Conservation (phyloP, 2,888 invertebrate species). For the Baronia brevicornis region DNA sequence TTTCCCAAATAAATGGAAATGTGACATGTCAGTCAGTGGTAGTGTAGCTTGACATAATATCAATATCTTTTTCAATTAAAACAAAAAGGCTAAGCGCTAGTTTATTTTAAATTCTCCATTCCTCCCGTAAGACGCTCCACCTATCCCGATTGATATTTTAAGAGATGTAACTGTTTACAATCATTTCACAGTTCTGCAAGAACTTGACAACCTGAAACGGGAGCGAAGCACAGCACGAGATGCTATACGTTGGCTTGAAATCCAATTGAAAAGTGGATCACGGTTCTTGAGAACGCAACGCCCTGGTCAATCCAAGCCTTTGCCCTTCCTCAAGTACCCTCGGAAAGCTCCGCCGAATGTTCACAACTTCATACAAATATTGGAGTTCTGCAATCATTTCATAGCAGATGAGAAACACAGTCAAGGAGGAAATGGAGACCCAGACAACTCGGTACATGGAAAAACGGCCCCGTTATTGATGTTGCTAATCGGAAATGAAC, state of each 20-base stretch:
- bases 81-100: too few relatives aligned
- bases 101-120: too few relatives aligned
- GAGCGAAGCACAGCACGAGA: conserved; percentile 89
- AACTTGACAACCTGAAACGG: conserved; percentile 91
- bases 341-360: conserved; percentile 57
- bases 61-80: too few relatives aligned
- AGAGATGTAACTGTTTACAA: too few relatives aligned
- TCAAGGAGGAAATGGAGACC: conserved; percentile 51
- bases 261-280: conserved; percentile 90
- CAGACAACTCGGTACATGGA: conserved; percentile 37
- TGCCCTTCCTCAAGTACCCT: conserved; percentile 74
- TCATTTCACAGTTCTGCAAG: conserved; percentile 87
- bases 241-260: conserved; percentile 95
- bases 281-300: conserved; percentile 91
- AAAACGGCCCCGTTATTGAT: conserved; percentile 80
- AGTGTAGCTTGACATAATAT: too few relatives aligned
- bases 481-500: conserved; percentile 81
- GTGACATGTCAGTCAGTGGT: too few relatives aligned
- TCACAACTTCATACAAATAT: conserved; percentile 86
- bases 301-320: conserved; percentile 84
- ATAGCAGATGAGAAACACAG: conserved; percentile 56
- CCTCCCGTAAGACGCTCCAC: too few relatives aligned
- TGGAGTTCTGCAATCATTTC: conserved; percentile 89
- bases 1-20: too few relatives aligned
- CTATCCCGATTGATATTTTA: too few relatives aligned